Conservation (phyloP, 2,797 vertebrate species). For the Glyptemys insculpta region DNA sequence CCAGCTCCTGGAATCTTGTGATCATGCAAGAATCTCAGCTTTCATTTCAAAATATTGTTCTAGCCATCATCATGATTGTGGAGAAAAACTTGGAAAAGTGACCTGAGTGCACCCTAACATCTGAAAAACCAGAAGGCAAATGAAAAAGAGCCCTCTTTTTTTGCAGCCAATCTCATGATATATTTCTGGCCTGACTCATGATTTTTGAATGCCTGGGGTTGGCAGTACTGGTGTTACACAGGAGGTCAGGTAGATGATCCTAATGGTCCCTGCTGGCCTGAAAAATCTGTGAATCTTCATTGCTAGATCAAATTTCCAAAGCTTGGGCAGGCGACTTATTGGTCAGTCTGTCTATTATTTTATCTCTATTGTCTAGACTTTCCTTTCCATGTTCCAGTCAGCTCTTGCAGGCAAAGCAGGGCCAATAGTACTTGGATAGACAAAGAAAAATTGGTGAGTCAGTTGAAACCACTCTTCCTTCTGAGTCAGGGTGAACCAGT, state of each 20-base stretch:
- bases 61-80: background rate
- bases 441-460: background rate
- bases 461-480: background rate
- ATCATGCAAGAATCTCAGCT: background rate
- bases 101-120: background rate
- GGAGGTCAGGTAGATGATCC: background rate
- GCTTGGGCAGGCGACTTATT: background rate
- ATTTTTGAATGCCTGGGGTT: background rate
- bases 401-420: background rate
- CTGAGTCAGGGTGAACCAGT: slow-evolving; percentile 17
- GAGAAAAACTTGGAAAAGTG: background rate
- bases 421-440: background rate
- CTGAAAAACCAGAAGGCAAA: background rate
- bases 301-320: background rate
- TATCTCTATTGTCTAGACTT: background rate
- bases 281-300: background rate
- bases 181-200: background rate
- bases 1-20: background rate
- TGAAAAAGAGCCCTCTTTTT: background rate
- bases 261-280: background rate
- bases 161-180: background rate
- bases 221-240: background rate
- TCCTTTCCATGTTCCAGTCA: background rate
- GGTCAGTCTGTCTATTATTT: no score
- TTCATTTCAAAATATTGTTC: background rate